Conservation (phyloP, 2,113 vertebrate genomes). For the Lipophrys pholis region DNA sequence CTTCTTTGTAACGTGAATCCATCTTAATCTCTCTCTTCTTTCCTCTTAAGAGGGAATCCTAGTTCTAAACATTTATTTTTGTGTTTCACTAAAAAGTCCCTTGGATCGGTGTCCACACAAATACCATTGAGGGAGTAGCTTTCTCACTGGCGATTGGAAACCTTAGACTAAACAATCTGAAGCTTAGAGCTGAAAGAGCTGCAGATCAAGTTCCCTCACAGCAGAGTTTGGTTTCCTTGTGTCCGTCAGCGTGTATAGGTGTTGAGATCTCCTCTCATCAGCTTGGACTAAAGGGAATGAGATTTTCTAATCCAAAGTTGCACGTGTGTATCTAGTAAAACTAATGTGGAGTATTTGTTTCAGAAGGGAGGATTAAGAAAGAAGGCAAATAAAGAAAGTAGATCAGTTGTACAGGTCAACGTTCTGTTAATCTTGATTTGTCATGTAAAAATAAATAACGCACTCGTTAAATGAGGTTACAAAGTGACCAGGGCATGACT, state of each 20-base stretch:
- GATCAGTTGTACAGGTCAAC: background rate
- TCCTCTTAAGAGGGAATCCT: background rate
- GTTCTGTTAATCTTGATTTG: background rate
- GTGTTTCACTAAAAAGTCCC: background rate
- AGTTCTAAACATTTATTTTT: background rate
- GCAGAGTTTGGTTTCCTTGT: slow-evolving; percentile 57
- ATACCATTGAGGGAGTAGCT: slow-evolving; percentile 1
- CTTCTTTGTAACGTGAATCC: slow-evolving; percentile 1
- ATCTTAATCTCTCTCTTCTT: background rate
- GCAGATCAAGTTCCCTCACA: slow-evolving; percentile 61
- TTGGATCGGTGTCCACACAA: background rate
- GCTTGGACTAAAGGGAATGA: slow-evolving; percentile 29
- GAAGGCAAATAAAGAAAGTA: background rate
- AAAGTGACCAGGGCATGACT: background rate
- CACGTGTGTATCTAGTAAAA: background rate
- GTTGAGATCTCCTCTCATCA: slow-evolving; percentile 56
- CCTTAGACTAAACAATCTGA: slow-evolving; percentile 71
- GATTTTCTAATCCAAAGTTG: slow-evolving; percentile 31
- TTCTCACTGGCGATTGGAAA: slow-evolving; percentile 39
- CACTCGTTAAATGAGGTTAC: slow-evolving; percentile 13
- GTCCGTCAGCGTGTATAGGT: slow-evolving; percentile 5
- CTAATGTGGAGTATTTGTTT: background rate
- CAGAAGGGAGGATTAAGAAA: background rate
- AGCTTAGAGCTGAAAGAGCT: slow-evolving; percentile 56
- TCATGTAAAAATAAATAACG: background rate